phyloP scores from a whole-genome alignment of 2,113 vertebrate species.

The Pseudorasbora parva region DNA sequence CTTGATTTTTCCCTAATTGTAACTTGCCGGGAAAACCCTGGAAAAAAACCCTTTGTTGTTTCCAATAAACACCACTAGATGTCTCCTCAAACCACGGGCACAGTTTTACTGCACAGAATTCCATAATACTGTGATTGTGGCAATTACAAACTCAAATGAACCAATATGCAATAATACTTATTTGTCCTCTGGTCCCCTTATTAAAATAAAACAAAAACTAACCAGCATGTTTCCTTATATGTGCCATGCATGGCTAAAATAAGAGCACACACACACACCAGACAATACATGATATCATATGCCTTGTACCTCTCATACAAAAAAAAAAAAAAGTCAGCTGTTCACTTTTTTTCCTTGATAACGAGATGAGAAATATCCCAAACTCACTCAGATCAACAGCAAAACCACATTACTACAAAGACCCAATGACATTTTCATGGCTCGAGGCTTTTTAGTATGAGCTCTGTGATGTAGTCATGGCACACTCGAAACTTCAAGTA shows the following conservation, averaged over 20 bases:
- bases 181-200: background rate
- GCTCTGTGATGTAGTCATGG: conserved; percentile 42
- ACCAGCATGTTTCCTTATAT: background rate
- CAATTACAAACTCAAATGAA: conserved; percentile 7
- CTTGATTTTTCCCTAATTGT: background rate
- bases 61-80: conserved; percentile 43
- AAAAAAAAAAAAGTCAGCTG: conserved; percentile 26
- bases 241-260: conserved; percentile 8
- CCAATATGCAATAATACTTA: background rate
- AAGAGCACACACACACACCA: conserved; percentile 19
- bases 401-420: conserved; percentile 41
- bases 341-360: conserved; percentile 48
- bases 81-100: conserved; percentile 35
- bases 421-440: conserved; percentile 41
- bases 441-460: background rate
- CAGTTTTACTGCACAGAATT: conserved; percentile 5
- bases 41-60: background rate
- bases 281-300: conserved; percentile 29
- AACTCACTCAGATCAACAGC: conserved; percentile 29
- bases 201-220: background rate
- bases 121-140: conserved; percentile 9
- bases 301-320: conserved; percentile 43
- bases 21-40: conserved; percentile 11
- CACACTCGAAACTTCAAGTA: conserved; percentile 54
- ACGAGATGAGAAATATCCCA: conserved; percentile 46